phyloP scores from a whole-genome alignment of 2,888 invertebrate species.

The Capitulum mitella region DNA sequence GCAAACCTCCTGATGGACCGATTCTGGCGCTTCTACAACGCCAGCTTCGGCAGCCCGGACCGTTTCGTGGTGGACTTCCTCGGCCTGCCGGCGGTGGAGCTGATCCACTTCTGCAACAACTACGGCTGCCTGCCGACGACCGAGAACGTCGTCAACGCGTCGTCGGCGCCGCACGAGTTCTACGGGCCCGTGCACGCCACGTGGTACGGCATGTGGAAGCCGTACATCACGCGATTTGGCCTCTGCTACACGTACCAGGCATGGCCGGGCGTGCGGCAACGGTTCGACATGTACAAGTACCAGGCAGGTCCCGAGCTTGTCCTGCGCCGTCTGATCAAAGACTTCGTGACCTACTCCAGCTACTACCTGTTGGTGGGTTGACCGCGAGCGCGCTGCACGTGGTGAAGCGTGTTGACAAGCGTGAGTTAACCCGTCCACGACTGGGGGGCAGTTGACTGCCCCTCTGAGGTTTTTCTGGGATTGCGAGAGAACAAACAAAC shows the following conservation, averaged over 20 bases:
- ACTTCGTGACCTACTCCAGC: not conserved
- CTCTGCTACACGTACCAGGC: not conserved
- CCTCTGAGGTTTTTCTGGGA: too few relatives aligned
- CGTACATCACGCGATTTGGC: not conserved
- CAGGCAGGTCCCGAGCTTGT: not conserved
- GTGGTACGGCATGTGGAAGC: not conserved
- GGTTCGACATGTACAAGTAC: not conserved
- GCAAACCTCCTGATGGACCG: too few relatives aligned
- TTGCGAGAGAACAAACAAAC: too few relatives aligned
- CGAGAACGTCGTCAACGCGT: not conserved
- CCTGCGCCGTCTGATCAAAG: not conserved
- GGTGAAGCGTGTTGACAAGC: too few relatives aligned
- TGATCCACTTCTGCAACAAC: not conserved
- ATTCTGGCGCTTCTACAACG: not conserved
- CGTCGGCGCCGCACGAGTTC: not conserved
- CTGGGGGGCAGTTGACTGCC: too few relatives aligned
- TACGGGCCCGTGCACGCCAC: not conserved
- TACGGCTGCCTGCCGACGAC: not conserved
- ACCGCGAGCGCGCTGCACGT: too few relatives aligned
- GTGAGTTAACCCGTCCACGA: too few relatives aligned
- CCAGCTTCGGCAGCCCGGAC: slow-evolving; percentile 1
- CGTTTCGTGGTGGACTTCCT: not conserved
- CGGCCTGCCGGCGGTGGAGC: not conserved
- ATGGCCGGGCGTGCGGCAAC: not conserved
- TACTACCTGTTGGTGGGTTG: not conserved